Conservation (phyloP, 2,888 invertebrate species). For the Nomada hirtipes region DNA sequence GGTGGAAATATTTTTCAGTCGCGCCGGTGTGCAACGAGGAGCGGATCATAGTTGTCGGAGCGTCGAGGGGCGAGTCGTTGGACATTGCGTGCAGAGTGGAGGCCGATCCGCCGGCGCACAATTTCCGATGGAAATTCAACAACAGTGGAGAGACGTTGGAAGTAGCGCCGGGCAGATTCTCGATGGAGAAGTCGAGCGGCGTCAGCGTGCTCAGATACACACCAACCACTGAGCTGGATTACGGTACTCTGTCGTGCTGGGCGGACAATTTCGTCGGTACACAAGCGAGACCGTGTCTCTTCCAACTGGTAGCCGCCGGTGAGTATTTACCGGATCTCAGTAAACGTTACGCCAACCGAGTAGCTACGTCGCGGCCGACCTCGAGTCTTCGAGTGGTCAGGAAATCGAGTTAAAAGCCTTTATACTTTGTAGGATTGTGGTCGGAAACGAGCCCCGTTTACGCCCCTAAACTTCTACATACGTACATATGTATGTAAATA, state of each 20-base stretch:
- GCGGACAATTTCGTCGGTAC: conserved; percentile 93
- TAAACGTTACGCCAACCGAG: conserved; percentile 48
- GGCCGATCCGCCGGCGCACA: conserved; percentile 95
- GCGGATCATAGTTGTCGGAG: conserved; percentile 93
- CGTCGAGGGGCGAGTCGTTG: conserved; percentile 94
- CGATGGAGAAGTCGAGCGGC: conserved; percentile 89
- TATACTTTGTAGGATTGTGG: conserved; percentile 7
- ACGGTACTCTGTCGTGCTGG: conserved; percentile 95
- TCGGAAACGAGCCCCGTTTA: conserved; percentile 30
- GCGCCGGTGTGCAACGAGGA: conserved; percentile 92
- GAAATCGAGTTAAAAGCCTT: conserved; percentile 68
- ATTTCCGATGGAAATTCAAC: conserved; percentile 97
- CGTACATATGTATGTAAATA: neutral
- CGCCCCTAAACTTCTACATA: conserved; percentile 21
- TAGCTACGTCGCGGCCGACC: neutral
- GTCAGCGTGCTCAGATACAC: conserved; percentile 86
- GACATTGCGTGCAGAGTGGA: conserved; percentile 96
- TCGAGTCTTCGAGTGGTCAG: conserved; percentile 38
- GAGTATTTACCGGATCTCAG: conserved; percentile 78
- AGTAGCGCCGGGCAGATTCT: conserved; percentile 91
- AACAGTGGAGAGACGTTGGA: conserved; percentile 95
- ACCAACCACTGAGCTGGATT: conserved; percentile 89
- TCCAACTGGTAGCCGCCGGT: conserved; percentile 96
- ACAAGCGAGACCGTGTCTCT: conserved; percentile 93
- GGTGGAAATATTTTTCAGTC: conserved; percentile 86